Conservation (phyloP, 2,888 invertebrate genomes). For the Tenthredo livida region DNA sequence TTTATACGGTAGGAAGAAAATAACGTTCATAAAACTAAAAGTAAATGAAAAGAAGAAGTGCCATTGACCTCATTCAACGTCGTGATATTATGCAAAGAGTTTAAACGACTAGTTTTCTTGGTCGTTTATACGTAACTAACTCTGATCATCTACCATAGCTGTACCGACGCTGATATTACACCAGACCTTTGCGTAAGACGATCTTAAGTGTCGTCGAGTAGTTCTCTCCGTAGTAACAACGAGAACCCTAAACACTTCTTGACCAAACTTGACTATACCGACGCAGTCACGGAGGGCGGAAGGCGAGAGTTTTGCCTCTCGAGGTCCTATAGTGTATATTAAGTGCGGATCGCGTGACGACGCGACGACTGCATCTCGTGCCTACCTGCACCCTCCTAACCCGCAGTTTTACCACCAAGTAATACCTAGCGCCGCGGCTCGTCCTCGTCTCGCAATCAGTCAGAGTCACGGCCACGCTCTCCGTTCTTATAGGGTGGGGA, state of each 20-base stretch:
- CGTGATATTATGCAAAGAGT: too few relatives aligned
- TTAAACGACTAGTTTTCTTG: background rate
- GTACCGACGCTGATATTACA: background rate
- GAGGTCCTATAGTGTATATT: conserved; percentile 5
- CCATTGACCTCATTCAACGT: background rate
- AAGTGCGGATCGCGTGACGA: conserved; percentile 45
- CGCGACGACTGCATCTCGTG: conserved; percentile 26
- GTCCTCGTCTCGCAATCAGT: conserved; percentile 59
- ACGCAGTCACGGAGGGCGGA: background rate
- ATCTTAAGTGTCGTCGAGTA: conserved; percentile 17
- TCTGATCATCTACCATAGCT: background rate
- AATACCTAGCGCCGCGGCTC: conserved; percentile 18
- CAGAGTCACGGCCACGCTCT: conserved; percentile 76
- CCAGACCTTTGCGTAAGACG: conserved; percentile 10
- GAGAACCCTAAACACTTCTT: conserved; percentile 60
- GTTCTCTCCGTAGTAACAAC: background rate
- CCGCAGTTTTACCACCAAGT: conserved; percentile 14
- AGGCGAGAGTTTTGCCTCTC: background rate
- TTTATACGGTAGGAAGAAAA: background rate
- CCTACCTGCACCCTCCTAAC: background rate
- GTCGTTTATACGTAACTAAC: background rate
- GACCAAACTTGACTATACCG: conserved; percentile 55
- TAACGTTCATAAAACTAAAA: background rate
- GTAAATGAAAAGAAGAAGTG: conserved; percentile 3
- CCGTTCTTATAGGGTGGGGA: conserved; percentile 61